A percentile compares a stretch with the other conserved stretches of the same genome.
These are phyloP conservation scores for Pogonophryne albipinna DNA, from an alignment of 2,797 vertebrate species.

Conservation along the genomic window DNA sequence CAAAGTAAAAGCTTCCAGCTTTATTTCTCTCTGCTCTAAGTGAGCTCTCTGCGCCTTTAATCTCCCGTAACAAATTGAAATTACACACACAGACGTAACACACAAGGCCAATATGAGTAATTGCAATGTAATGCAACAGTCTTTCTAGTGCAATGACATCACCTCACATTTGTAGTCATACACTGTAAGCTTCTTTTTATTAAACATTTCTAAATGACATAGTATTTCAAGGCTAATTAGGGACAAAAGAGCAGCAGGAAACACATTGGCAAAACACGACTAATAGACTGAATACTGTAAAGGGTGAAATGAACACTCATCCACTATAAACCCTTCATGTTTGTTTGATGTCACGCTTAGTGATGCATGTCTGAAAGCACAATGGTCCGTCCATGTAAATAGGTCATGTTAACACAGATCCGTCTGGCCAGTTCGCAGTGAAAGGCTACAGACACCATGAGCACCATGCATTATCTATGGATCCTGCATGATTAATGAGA, in stretches of 20 bases:
- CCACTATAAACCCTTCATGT: constrained; percentile 19
- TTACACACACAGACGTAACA: neutral
- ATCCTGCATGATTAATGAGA: constrained; percentile 74
- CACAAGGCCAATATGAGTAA: neutral
- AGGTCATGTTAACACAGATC: constrained; percentile 75
- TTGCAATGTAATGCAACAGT: neutral
- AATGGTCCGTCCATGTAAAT: constrained; percentile 53
- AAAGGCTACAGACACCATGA: constrained; percentile 63
- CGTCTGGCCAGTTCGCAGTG: constrained; percentile 64
- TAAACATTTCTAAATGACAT: neutral
- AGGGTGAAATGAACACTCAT: constrained; percentile 20
- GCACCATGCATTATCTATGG: constrained; percentile 76
- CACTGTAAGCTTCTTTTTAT: neutral
- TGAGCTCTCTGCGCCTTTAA: neutral
- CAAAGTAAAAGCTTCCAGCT: constrained; percentile 4
- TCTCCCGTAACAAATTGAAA: constrained; percentile 6
- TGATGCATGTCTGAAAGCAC: constrained; percentile 45
- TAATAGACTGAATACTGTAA: neutral
- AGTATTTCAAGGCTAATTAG: neutral
- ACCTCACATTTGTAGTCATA: neutral
- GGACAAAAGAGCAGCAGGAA: neutral
- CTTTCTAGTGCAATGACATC: neutral
- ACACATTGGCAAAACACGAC: neutral
- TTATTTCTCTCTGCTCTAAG: neutral
- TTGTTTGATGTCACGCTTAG: constrained; percentile 41